Evolutionary conservation across 2,113 vertebrate genomes (phyloP).

Genomic region (Saiga tatarica): DNA sequence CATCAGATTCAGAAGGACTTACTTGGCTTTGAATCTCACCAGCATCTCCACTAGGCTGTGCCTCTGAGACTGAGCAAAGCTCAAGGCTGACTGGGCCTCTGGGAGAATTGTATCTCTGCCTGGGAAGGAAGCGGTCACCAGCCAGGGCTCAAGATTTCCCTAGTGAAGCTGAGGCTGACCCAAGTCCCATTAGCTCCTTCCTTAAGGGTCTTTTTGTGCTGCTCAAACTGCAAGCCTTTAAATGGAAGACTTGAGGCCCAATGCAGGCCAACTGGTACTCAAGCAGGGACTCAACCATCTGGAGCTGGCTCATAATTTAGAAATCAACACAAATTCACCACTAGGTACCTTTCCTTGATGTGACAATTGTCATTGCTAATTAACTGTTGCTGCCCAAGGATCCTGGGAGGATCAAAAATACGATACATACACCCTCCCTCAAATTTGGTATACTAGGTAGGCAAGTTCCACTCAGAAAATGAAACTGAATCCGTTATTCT

Average conservation of each 20-base stretch:
- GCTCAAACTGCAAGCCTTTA: neutral
- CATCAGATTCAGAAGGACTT: neutral
- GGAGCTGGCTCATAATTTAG: neutral
- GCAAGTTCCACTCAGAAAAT: neutral
- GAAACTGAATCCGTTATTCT: neutral
- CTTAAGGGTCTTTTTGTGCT: neutral
- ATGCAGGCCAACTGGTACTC: neutral
- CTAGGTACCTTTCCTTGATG: neutral
- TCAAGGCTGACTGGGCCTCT: neutral
- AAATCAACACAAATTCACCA: neutral
- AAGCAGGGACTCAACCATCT: neutral
- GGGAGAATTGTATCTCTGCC: neutral
- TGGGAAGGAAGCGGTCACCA: neutral
- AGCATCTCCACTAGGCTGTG: neutral
- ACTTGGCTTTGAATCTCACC: neutral
- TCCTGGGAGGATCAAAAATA: neutral
- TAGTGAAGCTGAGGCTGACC: neutral
- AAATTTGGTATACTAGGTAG: neutral
- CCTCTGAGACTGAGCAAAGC: neutral
- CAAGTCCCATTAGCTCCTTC: neutral
- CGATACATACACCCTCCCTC: neutral
- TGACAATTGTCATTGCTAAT: accelerated
- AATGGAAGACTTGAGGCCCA: neutral
- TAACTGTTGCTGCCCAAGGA: accelerated
- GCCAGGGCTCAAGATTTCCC: neutral